Evolutionary conservation across 2,888 invertebrate genomes (phyloP).

Genomic region (Trissolcus japonicus): DNA sequence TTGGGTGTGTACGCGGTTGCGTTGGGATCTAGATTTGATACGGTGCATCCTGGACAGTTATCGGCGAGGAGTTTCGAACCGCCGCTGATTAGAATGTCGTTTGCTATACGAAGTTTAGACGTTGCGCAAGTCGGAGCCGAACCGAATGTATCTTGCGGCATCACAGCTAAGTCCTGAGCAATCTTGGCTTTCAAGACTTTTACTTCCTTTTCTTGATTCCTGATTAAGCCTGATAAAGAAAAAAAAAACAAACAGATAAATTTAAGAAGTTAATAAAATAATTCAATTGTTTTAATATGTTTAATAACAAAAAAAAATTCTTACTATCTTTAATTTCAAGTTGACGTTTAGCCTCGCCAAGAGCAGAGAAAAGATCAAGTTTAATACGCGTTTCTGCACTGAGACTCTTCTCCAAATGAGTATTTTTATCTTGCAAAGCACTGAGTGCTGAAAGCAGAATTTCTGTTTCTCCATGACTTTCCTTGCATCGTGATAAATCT

Average conservation of each 20-base stretch:
- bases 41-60: conserved; percentile 75
- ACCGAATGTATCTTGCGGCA: conserved; percentile 85
- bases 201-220: conserved; percentile 92
- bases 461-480: conserved; percentile 83
- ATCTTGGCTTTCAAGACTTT: conserved; percentile 92
- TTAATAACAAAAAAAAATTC: conserved; percentile 60
- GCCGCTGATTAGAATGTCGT: conserved; percentile 70
- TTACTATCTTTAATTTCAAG: conserved; percentile 91
- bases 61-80: conserved; percentile 72
- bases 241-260: not conserved
- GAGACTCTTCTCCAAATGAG: conserved; percentile 93
- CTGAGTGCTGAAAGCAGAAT: conserved; percentile 87
- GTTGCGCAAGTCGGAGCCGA: conserved; percentile 79
- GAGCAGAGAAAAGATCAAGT: conserved; percentile 96
- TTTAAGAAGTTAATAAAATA: not conserved
- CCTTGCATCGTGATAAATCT: conserved; percentile 78
- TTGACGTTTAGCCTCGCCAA: conserved; percentile 95
- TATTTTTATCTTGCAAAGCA: conserved; percentile 92
- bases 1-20: conserved; percentile 95
- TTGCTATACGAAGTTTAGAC: conserved; percentile 80
- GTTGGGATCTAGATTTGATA: conserved; percentile 88
- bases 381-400: conserved; percentile 98
- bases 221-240: conserved; percentile 82
- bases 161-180: conserved; percentile 94
- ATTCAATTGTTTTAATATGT: not conserved